These are phyloP conservation scores for Anthonomus grandis DNA, from an alignment of 1,140 invertebrate species.

Conservation along the genomic window DNA sequence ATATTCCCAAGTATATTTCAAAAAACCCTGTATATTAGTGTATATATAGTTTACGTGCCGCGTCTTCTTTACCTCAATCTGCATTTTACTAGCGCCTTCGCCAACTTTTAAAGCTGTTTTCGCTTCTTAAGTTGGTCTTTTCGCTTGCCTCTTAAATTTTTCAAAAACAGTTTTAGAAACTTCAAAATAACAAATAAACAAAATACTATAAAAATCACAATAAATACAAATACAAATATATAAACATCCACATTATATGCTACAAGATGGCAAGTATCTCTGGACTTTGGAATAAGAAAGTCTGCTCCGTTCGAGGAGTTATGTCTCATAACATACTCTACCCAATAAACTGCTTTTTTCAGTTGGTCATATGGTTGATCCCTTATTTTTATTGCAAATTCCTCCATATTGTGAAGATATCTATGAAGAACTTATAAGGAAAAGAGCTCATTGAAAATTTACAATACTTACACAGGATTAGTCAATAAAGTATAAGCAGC, in stretches of 20 bases:
- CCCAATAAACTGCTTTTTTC: constrained; percentile 53
- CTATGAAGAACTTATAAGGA: constrained; percentile 27
- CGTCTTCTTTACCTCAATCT: too few relatives aligned
- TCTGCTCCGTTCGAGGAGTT: constrained; percentile 50
- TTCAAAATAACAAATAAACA: neutral
- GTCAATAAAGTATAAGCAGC: constrained; percentile 29
- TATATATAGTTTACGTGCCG: too few relatives aligned
- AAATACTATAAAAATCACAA: neutral
- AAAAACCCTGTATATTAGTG: too few relatives aligned
- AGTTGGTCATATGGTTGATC: constrained; percentile 48
- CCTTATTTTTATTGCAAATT: constrained; percentile 35
- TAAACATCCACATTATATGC: constrained; percentile 18
- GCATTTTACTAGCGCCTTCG: too few relatives aligned
- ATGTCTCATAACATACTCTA: constrained; percentile 54
- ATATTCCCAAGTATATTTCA: too few relatives aligned
- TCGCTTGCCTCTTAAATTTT: too few relatives aligned
- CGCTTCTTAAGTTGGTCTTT: too few relatives aligned
- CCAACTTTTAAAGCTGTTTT: too few relatives aligned
- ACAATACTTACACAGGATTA: constrained; percentile 37
- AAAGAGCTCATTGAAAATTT: neutral
- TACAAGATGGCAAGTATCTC: constrained; percentile 7
- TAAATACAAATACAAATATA: constrained; percentile 13
- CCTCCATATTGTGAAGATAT: constrained; percentile 42
- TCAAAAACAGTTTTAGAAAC: too few relatives aligned
- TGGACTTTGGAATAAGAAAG: constrained; percentile 20